Evolutionary conservation across 2,888 invertebrate species (phyloP).

Genomic region (Exocentrus adspersus): DNA sequence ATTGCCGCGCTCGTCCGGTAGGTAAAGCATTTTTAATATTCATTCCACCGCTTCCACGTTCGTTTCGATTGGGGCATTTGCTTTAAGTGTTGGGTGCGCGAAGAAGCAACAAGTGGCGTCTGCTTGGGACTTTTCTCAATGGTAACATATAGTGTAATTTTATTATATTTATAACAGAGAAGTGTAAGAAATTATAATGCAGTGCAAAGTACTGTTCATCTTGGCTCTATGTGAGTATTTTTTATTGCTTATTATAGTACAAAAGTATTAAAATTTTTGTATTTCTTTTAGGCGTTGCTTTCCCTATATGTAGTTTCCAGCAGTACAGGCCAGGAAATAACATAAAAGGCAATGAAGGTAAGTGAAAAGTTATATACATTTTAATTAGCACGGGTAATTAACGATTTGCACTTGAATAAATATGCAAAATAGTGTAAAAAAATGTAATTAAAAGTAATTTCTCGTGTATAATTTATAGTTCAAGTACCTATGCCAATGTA

Average conservation of each 20-base stretch:
- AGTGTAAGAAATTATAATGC: not conserved
- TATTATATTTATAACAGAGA: not conserved
- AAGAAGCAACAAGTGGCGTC: slow-evolving; percentile 21
- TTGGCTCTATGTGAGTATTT: slow-evolving; percentile 10
- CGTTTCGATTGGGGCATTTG: not conserved
- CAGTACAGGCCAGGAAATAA: slow-evolving; percentile 23
- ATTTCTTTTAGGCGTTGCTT: slow-evolving; percentile 24
- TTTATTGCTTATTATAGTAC: not conserved
- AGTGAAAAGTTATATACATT: slow-evolving; percentile 13
- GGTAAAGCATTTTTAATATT: slow-evolving; percentile 20
- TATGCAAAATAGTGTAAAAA: slow-evolving; percentile 8
- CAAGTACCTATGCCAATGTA: not conserved
- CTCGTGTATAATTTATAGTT: not conserved
- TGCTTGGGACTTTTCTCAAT: slow-evolving; percentile 9
- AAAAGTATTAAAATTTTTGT: not conserved
- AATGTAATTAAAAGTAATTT: slow-evolving; percentile 3
- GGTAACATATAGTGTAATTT: slow-evolving; percentile 5
- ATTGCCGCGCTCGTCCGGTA: slow-evolving; percentile 18
- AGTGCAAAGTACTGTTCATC: slow-evolving; percentile 1
- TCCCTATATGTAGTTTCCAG: slow-evolving; percentile 24
- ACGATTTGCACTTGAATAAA: slow-evolving; percentile 5
- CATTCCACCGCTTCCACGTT: slow-evolving; percentile 9
- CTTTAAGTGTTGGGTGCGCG: slow-evolving; percentile 12
- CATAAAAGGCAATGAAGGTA: slow-evolving; percentile 17
- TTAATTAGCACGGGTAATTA: slow-evolving; percentile 8